phyloP scores from a whole-genome alignment of 92 coral and sea anemone genomes.

The Blastomussa wellsi region DNA sequence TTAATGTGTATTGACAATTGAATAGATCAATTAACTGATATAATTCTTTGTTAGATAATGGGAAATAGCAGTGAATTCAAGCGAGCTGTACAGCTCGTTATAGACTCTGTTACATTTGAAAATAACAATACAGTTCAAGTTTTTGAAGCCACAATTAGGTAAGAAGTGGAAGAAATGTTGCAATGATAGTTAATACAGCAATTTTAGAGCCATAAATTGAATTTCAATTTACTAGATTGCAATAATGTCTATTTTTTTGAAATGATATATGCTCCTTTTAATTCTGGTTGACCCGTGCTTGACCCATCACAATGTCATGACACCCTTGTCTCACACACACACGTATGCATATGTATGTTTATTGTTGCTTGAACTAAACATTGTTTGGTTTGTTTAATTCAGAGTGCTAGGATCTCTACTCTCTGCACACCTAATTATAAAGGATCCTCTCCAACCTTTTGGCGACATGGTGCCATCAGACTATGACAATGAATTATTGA shows the following conservation, averaged over 20 bases:
- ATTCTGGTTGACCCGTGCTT: too few relatives aligned
- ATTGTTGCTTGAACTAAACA: too few relatives aligned
- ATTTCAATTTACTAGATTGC: too few relatives aligned
- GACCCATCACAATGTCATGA: too few relatives aligned
- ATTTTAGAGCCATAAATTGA: too few relatives aligned
- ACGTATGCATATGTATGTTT: too few relatives aligned
- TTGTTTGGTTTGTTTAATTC: neutral
- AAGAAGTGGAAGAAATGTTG: too few relatives aligned
- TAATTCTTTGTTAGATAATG: slow-evolving; percentile 76
- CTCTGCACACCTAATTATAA: slow-evolving; percentile 91
- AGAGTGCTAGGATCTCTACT: slow-evolving; percentile 92
- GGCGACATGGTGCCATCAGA: slow-evolving; percentile 95
- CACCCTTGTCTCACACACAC: too few relatives aligned
- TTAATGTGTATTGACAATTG: neutral
- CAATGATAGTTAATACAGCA: too few relatives aligned
- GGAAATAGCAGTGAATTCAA: slow-evolving; percentile 97
- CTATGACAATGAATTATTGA: slow-evolving; percentile 85
- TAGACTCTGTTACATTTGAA: slow-evolving; percentile 90
- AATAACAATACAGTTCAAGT: slow-evolving; percentile 94
- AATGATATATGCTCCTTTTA: too few relatives aligned
- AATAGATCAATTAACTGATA: neutral
- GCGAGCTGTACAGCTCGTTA: slow-evolving; percentile 84
- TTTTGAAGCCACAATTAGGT: slow-evolving; percentile 97
- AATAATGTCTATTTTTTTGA: too few relatives aligned
- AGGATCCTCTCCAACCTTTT: slow-evolving; percentile 92